Evolutionary conservation across 2,797 vertebrate species (phyloP).

Genomic region (Sus cebifrons): DNA sequence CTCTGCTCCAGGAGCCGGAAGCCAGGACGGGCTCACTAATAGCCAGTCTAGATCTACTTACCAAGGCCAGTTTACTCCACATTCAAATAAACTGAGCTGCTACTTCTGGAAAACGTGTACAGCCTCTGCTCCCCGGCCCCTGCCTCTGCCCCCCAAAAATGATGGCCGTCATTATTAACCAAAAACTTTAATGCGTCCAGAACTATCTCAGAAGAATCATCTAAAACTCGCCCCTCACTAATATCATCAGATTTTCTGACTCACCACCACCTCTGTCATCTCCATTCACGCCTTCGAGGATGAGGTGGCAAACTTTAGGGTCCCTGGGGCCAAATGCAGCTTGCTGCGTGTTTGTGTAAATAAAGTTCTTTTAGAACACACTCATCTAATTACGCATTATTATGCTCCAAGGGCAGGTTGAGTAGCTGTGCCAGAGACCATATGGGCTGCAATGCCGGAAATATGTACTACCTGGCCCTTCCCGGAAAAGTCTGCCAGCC

Average conservation of each 20-base stretch:
- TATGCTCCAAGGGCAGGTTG: background rate
- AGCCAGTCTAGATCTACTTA: background rate
- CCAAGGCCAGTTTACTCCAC: background rate
- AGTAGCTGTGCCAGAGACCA: background rate
- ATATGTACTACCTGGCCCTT: slow-evolving; percentile 20
- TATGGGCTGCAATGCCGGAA: background rate
- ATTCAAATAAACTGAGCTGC: background rate
- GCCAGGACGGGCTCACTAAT: background rate
- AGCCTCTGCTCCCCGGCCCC: too few species aligned
- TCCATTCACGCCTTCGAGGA: background rate
- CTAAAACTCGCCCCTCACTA: background rate
- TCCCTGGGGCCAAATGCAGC: background rate
- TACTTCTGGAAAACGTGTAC: background rate
- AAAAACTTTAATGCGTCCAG: slow-evolving; percentile 1
- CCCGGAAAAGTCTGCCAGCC: background rate
- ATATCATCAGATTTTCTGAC: slow-evolving; percentile 23
- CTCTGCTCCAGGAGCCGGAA: background rate
- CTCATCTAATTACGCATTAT: background rate
- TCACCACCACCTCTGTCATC: background rate
- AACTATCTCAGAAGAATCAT: background rate
- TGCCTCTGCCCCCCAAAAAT: too few species aligned
- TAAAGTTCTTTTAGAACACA: slow-evolving; percentile 18
- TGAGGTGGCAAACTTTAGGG: background rate
- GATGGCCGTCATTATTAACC: background rate
- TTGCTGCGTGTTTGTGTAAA: background rate